Evolutionary conservation across 1,140 invertebrate species (phyloP), one percentile per base, ranked within the genome.

Genomic region (Chionoecetes opilio): DNA sequence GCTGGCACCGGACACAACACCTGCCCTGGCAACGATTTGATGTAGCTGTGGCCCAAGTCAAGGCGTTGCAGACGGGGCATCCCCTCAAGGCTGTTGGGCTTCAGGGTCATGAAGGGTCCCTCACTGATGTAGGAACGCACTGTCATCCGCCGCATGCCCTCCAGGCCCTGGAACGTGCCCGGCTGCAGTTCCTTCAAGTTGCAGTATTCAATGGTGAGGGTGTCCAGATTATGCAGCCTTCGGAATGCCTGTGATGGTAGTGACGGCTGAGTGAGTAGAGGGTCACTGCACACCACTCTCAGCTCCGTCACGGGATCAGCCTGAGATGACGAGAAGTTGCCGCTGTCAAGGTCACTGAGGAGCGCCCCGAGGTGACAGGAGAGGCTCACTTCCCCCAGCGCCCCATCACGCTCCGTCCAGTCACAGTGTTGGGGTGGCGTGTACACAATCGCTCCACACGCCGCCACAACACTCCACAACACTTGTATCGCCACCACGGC

Each of bases 181-280:
- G 98, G 97, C 93, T 98, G 98, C 95, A 99, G 97, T 11, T 98
- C 98, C 96, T 98, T 98, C 26, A 99, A 97, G 97, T 99, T 99
- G 97, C 99, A 99, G 53, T 98, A 98, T 95, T 98, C 98, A 96
- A 99, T 97, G 75, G 97, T 97, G 6, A 99, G 97, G 75, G 98
- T 98, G 96, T 98, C 98, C 0, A 99, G 97, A 84, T 98, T 98
- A 96, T 97, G 97, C 0, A 99, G 97, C 0, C 98, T 97, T 85
- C 98, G 98, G 97, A 99, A 98, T 89, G 97, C 98, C 95, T 95
- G 96, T 21, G 98, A 97, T 37, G 98, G 97, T n/a, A 99, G 97
- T 41, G 98, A 97, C 96, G 98, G 99, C 97, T 99, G 98, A 96
- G 98, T 98, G 53, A 98, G 98, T 94, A 98, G 97, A 29, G 98